phyloP scores from a whole-genome alignment of 1,140 invertebrate species.

The Drosophila bipectinata region DNA sequence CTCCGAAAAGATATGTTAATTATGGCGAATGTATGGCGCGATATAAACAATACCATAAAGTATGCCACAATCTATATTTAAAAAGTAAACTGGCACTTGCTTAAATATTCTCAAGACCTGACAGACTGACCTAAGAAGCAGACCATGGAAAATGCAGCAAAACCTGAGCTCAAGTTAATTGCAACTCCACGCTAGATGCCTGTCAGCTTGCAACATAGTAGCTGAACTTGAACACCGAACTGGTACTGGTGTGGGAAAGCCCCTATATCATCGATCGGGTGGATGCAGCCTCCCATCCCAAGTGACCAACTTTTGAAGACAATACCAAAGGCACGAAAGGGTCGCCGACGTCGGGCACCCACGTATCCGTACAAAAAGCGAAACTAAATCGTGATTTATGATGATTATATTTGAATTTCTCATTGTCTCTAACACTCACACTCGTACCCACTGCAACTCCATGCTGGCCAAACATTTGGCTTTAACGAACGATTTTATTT shows the following conservation, averaged over 20 bases:
- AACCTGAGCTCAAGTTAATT: constrained; percentile 44
- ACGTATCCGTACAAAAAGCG: constrained; percentile 46
- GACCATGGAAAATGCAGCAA: constrained; percentile 15
- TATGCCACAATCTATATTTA: constrained; percentile 41
- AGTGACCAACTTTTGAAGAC: constrained; percentile 53
- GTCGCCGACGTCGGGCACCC: constrained; percentile 37
- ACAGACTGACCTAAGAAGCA: constrained; percentile 32
- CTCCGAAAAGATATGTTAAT: constrained; percentile 41
- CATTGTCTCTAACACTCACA: constrained; percentile 34
- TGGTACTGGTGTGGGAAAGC: constrained; percentile 23
- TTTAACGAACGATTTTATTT: constrained; percentile 47
- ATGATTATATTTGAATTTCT: constrained; percentile 60
- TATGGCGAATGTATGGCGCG: constrained; percentile 18
- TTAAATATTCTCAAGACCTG: constrained; percentile 20
- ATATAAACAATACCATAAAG: constrained; percentile 26
- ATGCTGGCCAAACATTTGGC: constrained; percentile 22
- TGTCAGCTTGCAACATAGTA: constrained; percentile 34
- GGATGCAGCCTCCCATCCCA: not conserved
- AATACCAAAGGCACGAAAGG: constrained; percentile 26
- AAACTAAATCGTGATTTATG: constrained; percentile 62
- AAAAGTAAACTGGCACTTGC: constrained; percentile 17
- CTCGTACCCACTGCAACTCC: constrained; percentile 1
- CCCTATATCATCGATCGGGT: constrained; percentile 10
- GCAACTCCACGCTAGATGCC: constrained; percentile 23
- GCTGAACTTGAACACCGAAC: constrained; percentile 26